Conservation (phyloP, 2,888 invertebrate genomes). For the Lasioglossum malachurum region DNA sequence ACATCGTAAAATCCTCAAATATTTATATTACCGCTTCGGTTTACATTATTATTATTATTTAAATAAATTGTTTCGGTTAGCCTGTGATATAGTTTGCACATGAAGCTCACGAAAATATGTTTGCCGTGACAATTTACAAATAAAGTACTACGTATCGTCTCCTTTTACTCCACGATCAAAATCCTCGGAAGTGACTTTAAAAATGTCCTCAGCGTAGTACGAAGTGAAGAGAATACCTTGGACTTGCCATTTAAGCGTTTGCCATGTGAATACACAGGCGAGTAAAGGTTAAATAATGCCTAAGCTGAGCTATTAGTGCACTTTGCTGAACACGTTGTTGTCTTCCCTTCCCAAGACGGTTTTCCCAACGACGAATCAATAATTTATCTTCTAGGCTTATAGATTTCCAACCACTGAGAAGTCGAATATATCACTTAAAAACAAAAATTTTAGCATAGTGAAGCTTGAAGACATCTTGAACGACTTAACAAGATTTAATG, state of each 20-base stretch:
- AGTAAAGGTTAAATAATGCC: conserved; percentile 53
- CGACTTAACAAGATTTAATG: too few relatives aligned
- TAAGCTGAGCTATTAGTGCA: conserved; percentile 1
- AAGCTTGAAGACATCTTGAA: not conserved
- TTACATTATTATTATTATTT: too few relatives aligned
- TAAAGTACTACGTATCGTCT: not conserved
- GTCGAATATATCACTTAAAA: not conserved
- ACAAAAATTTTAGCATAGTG: not conserved
- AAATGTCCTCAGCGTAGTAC: not conserved
- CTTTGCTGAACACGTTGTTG: not conserved
- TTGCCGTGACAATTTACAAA: not conserved
- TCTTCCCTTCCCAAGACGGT: not conserved
- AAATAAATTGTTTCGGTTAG: too few relatives aligned
- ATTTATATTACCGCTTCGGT: too few relatives aligned
- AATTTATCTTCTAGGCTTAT: not conserved
- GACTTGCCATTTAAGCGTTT: conserved; percentile 47
- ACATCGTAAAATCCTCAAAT: too few relatives aligned
- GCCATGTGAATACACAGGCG: conserved; percentile 38
- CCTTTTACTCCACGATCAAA: not conserved
- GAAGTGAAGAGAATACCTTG: conserved; percentile 29
- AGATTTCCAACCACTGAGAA: not conserved
- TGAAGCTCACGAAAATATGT: not conserved
- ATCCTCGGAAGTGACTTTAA: not conserved
- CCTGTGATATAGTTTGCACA: not conserved
- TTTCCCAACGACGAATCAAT: not conserved